Percentiles rank a stretch among this genome's conserved stretches.
These are phyloP conservation scores for Adelognathus sp. DNA, from an alignment of 2,888 invertebrate species.

Conservation along the genomic window DNA sequence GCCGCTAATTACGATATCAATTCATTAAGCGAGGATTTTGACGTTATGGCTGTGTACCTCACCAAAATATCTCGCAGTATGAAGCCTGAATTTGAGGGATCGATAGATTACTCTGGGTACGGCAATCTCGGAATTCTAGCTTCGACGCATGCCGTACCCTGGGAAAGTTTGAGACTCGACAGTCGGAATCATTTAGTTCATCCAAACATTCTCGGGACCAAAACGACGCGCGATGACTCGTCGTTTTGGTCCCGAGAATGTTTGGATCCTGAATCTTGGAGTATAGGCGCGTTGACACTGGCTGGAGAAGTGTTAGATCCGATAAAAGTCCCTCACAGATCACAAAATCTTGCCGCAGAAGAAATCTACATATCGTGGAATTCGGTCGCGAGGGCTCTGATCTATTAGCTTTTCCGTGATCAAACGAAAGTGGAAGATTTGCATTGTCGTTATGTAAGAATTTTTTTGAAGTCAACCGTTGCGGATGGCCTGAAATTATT, in stretches of 20 bases:
- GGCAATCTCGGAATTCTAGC: neutral
- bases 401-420: too few relatives aligned
- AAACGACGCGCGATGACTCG: neutral
- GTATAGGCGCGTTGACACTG: neutral
- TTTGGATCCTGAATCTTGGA: neutral
- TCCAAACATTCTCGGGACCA: neutral
- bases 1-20: neutral
- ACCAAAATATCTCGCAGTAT: neutral
- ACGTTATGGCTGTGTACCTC: accelerated
- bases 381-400: neutral
- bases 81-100: neutral
- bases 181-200: neutral
- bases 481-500: too few relatives aligned
- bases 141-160: neutral
- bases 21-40: neutral
- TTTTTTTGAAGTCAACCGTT: too few relatives aligned
- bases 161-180: neutral
- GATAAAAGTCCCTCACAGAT: neutral
- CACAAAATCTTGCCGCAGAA: neutral
- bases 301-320: neutral
- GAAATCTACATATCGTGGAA: accelerated
- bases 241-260: neutral
- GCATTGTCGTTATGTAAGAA: too few relatives aligned
- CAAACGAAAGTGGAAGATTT: too few relatives aligned
- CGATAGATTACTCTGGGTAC: neutral